Conservation (phyloP, 2,888 invertebrate genomes). For the Diaprepes abbreviatus region DNA sequence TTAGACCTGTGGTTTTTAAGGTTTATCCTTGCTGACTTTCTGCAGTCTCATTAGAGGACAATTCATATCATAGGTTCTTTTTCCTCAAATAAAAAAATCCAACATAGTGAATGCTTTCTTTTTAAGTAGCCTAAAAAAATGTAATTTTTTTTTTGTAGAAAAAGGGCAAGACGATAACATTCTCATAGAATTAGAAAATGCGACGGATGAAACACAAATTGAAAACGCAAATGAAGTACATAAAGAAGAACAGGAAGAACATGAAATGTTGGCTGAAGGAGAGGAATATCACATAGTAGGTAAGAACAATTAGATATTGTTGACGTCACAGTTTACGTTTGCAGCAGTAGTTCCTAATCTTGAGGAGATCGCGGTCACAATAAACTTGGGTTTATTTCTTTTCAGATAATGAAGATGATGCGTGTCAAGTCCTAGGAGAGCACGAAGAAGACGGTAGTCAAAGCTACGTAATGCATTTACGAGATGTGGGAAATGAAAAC, state of each 20-base stretch:
- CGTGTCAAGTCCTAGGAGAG: background rate
- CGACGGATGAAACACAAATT: background rate
- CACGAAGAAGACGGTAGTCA: background rate
- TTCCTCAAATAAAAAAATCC: too few species aligned
- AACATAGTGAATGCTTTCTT: too few species aligned
- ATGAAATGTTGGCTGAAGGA: background rate
- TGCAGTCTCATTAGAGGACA: too few species aligned
- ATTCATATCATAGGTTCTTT: too few species aligned
- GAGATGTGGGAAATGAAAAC: slow-evolving; percentile 4
- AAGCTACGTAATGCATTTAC: background rate
- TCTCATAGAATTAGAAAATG: background rate
- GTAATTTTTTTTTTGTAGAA: background rate
- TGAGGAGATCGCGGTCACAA: background rate
- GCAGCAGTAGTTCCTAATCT: background rate
- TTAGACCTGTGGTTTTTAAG: too few species aligned
- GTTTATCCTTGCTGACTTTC: too few species aligned
- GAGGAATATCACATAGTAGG: background rate
- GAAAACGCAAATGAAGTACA: background rate
- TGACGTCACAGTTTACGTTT: background rate
- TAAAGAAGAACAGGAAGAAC: background rate
- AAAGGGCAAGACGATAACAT: background rate
- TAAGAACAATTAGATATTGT: background rate
- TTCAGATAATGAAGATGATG: slow-evolving; percentile 6
- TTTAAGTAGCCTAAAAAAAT: background rate
- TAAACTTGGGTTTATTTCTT: background rate